Evolutionary conservation across 2,888 invertebrate species (phyloP), one percentile per base, ranked within the genome.

Genomic region (Catocala sponsa): DNA sequence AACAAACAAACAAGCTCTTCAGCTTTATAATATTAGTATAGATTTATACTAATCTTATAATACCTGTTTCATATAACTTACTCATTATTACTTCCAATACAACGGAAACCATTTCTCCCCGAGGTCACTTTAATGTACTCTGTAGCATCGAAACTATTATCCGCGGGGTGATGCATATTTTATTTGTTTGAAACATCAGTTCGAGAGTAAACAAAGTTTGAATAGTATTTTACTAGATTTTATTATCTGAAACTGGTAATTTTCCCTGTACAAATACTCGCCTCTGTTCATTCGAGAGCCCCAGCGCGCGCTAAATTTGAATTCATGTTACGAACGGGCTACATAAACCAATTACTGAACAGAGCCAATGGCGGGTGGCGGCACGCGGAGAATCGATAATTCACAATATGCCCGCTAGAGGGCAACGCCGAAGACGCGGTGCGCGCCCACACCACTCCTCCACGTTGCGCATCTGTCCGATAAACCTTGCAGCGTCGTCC

Each of bases 371-470:
- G 91, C 90, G 90, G 88, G 83, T 82, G 85, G 83, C 81, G 83
- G 83, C 79, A 79, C 80, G 86, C 87, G 84, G 86, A 84, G 91
- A 94, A 95, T 95, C 94, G 92, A 95, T 95, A 94, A 91, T 89
- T 94, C 92, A 87, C 90, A 90, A 91, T 91, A 90, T 89, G 88
- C 85, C 90, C 94, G 92, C 91, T 91, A 94, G 95, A 95, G 94
- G 93, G 92, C 93, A 87, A 89, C 90, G 77, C 83, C 82, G 80
- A 79, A 86, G 82, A 79, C 82, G 75, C 84, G 89, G 84, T 92
- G 92, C 92, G 94, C 95, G 90, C 91, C 90, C 91, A 90, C 93
- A 85, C 91, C 85, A 84, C 89, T 90, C 90, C 90, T 90, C 90
- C 91, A 92, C 91, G 92, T 94, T 90, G 94, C 94, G 93, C 93